These are phyloP conservation scores for Coelogynopora nodosa DNA, from an alignment of 2,888 invertebrate species.

Conservation along the genomic window DNA sequence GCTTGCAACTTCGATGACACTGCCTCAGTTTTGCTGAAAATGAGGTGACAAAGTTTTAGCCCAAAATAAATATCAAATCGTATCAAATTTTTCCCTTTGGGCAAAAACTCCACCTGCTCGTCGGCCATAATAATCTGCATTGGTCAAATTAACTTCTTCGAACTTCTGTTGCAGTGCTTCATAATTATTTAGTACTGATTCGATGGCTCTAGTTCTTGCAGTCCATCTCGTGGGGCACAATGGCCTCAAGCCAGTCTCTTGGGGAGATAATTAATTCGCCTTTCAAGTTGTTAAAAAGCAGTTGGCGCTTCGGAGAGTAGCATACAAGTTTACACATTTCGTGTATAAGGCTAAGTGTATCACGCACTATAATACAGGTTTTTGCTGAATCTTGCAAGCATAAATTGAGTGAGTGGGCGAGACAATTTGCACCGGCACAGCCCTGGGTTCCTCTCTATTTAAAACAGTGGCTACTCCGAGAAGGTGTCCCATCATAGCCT, in stretches of 20 bases:
- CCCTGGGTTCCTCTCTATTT: not conserved
- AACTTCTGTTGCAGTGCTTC: constrained; percentile 42
- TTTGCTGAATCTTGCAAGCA: not conserved
- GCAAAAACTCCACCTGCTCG: constrained; percentile 45
- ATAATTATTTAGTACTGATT: constrained; percentile 45
- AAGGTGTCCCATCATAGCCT: not conserved
- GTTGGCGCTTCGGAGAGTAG: constrained; percentile 46
- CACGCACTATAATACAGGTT: not conserved
- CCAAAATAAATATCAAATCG: constrained; percentile 47
- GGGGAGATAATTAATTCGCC: not conserved
- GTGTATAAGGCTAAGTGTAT: constrained; percentile 1
- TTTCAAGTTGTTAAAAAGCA: constrained; percentile 44
- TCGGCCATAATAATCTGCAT: constrained; percentile 44
- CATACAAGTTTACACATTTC: constrained; percentile 47
- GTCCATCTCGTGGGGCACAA: constrained; percentile 48
- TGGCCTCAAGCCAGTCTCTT: constrained; percentile 35
- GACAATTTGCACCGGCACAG: not conserved
- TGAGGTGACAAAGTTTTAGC: constrained; percentile 45
- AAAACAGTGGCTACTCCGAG: not conserved
- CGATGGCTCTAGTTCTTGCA: constrained; percentile 44
- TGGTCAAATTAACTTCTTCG: constrained; percentile 44
- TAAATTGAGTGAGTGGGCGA: not conserved
- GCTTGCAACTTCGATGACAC: constrained; percentile 45
- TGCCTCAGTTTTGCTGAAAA: constrained; percentile 47
- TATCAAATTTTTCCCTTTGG: constrained; percentile 46